Percentiles rank a stretch among this genome's conserved stretches.
Evolutionary conservation across 2,888 invertebrate genomes (phyloP).

Genomic region (Furcula furcula): DNA sequence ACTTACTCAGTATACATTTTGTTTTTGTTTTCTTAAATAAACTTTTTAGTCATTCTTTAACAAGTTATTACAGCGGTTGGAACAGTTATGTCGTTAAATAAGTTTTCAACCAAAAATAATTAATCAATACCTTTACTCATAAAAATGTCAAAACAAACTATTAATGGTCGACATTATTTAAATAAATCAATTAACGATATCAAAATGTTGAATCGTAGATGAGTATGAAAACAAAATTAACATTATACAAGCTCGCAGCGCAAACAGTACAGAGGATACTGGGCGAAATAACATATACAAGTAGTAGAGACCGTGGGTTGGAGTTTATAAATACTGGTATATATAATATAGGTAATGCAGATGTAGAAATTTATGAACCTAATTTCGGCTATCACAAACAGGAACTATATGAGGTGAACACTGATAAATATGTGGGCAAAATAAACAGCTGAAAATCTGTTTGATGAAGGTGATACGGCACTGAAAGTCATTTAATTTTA

Average conservation of each 20-base stretch:
- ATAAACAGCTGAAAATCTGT: conserved; percentile 11
- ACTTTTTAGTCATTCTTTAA: no score
- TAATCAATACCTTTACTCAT: neutral
- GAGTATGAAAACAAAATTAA: neutral
- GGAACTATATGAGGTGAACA: conserved; percentile 12
- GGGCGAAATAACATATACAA: neutral
- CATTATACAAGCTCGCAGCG: no score
- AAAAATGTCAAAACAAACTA: neutral
- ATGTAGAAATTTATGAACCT: conserved; percentile 7
- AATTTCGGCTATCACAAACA: conserved; percentile 12
- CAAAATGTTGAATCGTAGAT: neutral
- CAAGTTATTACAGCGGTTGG: no score
- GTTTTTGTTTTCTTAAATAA: no score
- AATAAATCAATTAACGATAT: neutral
- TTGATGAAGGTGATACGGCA: conserved; percentile 11
- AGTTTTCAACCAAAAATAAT: no score
- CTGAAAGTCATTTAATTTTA: conserved; percentile 41
- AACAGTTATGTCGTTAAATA: no score
- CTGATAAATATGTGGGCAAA: conserved; percentile 3
- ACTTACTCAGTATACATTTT: no score
- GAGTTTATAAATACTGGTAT: conserved; percentile 6
- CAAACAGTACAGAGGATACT: no score
- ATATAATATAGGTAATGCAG: conserved; percentile 13
- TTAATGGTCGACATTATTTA: neutral
- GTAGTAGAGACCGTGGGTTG: neutral